Base-by-base conservation (phyloP, 2,888 invertebrate genomes). In the Sarcophaga caerulescens region DNA sequence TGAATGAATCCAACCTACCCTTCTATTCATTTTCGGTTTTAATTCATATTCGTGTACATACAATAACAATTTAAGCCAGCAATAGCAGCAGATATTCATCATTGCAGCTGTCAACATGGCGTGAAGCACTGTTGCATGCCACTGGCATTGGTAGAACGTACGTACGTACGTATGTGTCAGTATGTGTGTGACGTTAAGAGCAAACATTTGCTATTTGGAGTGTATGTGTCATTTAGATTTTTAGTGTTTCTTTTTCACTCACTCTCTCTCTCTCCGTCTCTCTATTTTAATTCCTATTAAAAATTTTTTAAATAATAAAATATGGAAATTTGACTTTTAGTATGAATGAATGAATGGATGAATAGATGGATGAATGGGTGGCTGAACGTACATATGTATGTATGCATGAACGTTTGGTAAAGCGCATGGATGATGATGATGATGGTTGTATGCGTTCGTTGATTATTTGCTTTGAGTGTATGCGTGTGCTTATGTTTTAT, bases 71-170 rank as follows among this genome's bases (percentile, higher is more conserved):
- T 52, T 35, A 10, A 35, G 2, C 35, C 8, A 35, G 52, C 52
- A 52, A 52, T 17, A 52, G 52, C 84, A 84, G 66, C 87, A 87
- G 87, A 84, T 87, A 85, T 77, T 80, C 84, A 70, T 82, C 84
- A 87, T 62, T 77, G 81, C 82, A 82, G 70, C 82, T 87, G 87
- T 82, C 81, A 85, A 23, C 68, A 23, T 71, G 45, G 62, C 19
- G 63, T 35, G n/a, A 47, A 52, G 52, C 52, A 17, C 35, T 35
- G 35, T 35, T 35, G 35, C 35, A 35, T 35, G 35, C 35, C 52
- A 52, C 52, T 52, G 17, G 52, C 52, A 52, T 52, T 52, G 52
- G 5, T 10, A 14, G 17, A 52, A 35, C 10, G 35, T 35, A 10
- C 8, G 4, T 52, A 52, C 17, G 3, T 47, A 12, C 12, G 11